Conservation (phyloP, 2,888 invertebrate genomes). For the Peribatodes rhomboidaria region DNA sequence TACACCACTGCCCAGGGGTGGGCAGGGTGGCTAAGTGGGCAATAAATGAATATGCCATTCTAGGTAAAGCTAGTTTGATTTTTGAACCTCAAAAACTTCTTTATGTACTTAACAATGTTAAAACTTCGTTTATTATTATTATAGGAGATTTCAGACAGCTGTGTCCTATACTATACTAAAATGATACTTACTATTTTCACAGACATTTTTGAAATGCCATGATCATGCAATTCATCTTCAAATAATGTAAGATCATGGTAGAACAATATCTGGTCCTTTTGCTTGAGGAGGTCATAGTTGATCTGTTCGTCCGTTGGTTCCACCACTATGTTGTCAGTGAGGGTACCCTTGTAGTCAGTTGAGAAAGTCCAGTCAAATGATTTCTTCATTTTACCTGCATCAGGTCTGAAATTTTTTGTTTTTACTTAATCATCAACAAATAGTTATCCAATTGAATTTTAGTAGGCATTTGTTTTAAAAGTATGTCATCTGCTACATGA, state of each 20-base stretch:
- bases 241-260: constrained; percentile 97
- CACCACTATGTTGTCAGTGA: constrained; percentile 86
- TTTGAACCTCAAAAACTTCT: no score
- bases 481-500: no score
- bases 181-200: constrained; percentile 95
- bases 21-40: no score
- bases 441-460: not conserved
- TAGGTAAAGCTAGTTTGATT: no score
- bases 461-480: no score
- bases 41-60: no score
- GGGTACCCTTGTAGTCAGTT: constrained; percentile 95
- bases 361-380: constrained; percentile 99
- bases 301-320: constrained; percentile 91
- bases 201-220: constrained; percentile 96
- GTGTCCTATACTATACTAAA: no score
- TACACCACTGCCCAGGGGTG: no score
- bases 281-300: constrained; percentile 94
- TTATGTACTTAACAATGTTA: no score
- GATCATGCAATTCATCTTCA: constrained; percentile 99
- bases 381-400: constrained; percentile 92
- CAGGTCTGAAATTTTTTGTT: constrained; percentile 85
- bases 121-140: no score
- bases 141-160: no score
- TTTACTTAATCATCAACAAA: not conserved
- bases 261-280: constrained; percentile 96